phyloP scores from a whole-genome alignment of 2,888 invertebrate species.

The Pharmacophagus antenor region DNA sequence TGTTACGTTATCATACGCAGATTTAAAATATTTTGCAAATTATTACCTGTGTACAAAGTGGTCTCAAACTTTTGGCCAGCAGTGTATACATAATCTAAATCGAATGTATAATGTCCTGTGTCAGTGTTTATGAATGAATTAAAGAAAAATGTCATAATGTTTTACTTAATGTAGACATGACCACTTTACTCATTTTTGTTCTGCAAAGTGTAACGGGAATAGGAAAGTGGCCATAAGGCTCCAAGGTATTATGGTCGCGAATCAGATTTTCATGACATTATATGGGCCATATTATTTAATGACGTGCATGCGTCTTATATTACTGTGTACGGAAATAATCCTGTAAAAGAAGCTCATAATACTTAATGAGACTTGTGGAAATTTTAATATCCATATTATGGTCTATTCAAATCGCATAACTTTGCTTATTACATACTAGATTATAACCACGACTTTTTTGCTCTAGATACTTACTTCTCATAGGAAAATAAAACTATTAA shows the following conservation, averaged over 20 bases:
- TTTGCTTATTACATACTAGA: not conserved
- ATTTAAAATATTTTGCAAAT: too few relatives aligned
- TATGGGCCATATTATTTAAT: constrained; percentile 21
- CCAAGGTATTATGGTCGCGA: constrained; percentile 22
- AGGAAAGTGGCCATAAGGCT: constrained; percentile 12
- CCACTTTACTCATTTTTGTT: not conserved
- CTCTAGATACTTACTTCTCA: not conserved
- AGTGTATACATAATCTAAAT: not conserved
- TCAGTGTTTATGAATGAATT: not conserved
- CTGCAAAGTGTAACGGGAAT: not conserved
- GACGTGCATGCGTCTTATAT: constrained; percentile 2
- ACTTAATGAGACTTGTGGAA: constrained; percentile 21
- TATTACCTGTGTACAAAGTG: too few relatives aligned
- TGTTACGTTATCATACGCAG: too few relatives aligned
- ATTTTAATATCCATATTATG: constrained; percentile 7
- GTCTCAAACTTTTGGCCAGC: too few relatives aligned
- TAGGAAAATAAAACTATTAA: not conserved
- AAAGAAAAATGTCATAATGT: not conserved
- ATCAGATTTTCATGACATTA: constrained; percentile 12
- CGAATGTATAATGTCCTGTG: not conserved
- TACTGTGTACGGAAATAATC: constrained; percentile 3
- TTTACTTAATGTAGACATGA: constrained; percentile 6
- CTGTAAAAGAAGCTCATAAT: constrained; percentile 5
- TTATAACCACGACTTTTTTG: not conserved
- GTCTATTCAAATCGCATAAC: constrained; percentile 10